These are phyloP conservation scores for Rhinophrynus dorsalis DNA, from an alignment of 2,797 vertebrate species.

Conservation along the genomic window DNA sequence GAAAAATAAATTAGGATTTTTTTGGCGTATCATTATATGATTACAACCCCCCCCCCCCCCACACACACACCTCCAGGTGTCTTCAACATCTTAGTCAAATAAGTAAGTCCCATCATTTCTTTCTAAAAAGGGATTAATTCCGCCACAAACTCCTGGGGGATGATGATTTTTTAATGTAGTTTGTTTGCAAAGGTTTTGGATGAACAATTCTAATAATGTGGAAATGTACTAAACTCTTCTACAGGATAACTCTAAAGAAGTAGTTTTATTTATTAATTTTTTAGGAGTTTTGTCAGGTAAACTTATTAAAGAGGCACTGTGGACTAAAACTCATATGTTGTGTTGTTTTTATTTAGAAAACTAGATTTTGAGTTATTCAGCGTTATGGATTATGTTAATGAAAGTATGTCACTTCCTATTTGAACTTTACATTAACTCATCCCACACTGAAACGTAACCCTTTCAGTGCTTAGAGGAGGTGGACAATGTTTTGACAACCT, in stretches of 20 bases:
- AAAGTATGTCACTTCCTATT: too few species aligned
- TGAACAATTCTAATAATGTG: constrained; percentile 24
- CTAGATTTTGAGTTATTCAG: too few species aligned
- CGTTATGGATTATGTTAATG: too few species aligned
- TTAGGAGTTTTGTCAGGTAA: too few species aligned
- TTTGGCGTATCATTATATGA: constrained; percentile 20
- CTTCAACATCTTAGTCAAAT: constrained; percentile 25
- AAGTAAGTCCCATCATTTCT: constrained; percentile 31
- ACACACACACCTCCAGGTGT: constrained; percentile 35
- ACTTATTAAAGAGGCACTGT: too few species aligned
- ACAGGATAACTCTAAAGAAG: not conserved
- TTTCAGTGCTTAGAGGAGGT: too few species aligned
- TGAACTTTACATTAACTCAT: too few species aligned
- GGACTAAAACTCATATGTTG: too few species aligned
- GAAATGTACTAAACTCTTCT: not conserved
- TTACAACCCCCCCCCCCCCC: too few species aligned
- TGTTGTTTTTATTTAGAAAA: too few species aligned
- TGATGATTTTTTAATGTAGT: constrained; percentile 28
- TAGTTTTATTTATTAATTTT: not conserved
- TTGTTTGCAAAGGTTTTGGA: constrained; percentile 30
- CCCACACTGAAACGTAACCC: too few species aligned
- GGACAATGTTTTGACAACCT: too few species aligned
- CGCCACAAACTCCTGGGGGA: constrained; percentile 29
- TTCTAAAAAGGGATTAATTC: constrained; percentile 38
- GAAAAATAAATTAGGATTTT: constrained; percentile 34